Conservation (phyloP, 2,888 invertebrate species). For the Aethes cnicana region DNA sequence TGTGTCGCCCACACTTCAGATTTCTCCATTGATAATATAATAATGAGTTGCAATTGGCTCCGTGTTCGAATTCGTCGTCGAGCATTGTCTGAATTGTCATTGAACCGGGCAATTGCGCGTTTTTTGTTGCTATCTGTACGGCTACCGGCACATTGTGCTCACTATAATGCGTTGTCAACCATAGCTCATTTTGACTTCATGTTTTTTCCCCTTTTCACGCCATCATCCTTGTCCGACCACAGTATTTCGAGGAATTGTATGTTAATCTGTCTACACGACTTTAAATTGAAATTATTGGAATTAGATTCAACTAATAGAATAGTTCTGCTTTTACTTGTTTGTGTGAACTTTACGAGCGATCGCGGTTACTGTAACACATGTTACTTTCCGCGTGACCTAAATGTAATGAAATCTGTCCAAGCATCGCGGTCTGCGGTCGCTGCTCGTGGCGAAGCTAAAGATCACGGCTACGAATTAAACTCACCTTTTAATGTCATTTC, state of each 20-base stretch:
- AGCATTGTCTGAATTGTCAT: conserved; percentile 70
- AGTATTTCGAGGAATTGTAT: too few relatives aligned
- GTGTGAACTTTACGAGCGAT: neutral
- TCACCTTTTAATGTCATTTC: conserved; percentile 51
- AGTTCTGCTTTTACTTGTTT: too few relatives aligned
- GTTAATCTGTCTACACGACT: too few relatives aligned
- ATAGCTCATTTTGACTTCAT: conserved; percentile 31
- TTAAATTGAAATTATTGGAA: too few relatives aligned
- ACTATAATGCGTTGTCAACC: conserved; percentile 34
- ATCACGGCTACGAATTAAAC: conserved; percentile 39
- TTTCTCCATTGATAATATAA: conserved; percentile 71
- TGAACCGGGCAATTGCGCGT: conserved; percentile 59
- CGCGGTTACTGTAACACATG: conserved; percentile 16
- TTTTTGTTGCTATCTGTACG: conserved; percentile 49
- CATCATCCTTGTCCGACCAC: conserved; percentile 2
- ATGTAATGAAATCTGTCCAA: conserved; percentile 38
- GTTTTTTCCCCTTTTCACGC: conserved; percentile 21
- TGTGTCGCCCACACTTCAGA: conserved; percentile 63
- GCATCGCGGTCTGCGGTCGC: conserved; percentile 37
- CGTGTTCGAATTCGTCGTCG: conserved; percentile 51
- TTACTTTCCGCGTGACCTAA: conserved; percentile 42
- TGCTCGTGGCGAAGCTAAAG: conserved; percentile 33
- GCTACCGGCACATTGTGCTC: conserved; percentile 40
- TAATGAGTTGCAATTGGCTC: conserved; percentile 62
- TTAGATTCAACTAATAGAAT: too few relatives aligned